These are phyloP conservation scores for Eristalinus sepulchralis DNA, from an alignment of 2,888 invertebrate genomes.

Conservation along the genomic window DNA sequence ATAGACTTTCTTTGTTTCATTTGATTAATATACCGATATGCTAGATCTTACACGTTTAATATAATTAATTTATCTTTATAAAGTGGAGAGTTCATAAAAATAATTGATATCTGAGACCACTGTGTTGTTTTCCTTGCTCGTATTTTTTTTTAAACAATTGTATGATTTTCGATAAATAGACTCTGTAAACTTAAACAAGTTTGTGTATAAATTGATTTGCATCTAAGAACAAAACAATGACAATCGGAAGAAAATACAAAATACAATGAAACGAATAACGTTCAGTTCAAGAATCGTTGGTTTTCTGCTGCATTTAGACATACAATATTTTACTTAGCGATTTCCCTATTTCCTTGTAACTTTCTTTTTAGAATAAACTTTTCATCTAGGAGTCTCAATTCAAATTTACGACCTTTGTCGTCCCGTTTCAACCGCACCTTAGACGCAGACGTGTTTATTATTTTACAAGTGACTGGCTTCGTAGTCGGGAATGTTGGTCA, in stretches of 20 bases:
- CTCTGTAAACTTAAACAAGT: slow-evolving; percentile 60
- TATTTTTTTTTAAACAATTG: slow-evolving; percentile 15
- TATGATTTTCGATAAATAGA: slow-evolving; percentile 13
- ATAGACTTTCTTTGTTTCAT: slow-evolving; percentile 49
- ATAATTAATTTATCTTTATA: slow-evolving; percentile 9
- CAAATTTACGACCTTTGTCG: background rate
- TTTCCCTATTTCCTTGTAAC: slow-evolving; percentile 42
- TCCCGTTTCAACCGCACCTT: background rate
- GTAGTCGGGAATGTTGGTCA: slow-evolving; percentile 88
- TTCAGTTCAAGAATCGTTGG: slow-evolving; percentile 48
- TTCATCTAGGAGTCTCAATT: slow-evolving; percentile 21
- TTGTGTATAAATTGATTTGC: slow-evolving; percentile 11
- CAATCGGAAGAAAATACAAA: background rate
- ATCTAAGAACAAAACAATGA: slow-evolving; percentile 1
- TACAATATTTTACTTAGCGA: background rate
- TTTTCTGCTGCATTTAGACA: background rate
- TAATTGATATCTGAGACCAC: slow-evolving; percentile 43
- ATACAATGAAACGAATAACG: slow-evolving; percentile 35
- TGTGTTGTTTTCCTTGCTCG: slow-evolving; percentile 20
- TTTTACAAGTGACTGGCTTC: slow-evolving; percentile 84
- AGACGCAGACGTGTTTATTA: background rate
- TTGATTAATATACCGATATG: slow-evolving; percentile 67
- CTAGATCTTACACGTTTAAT: slow-evolving; percentile 49
- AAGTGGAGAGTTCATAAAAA: slow-evolving; percentile 3
- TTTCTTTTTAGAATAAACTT: slow-evolving; percentile 38